A percentile compares a stretch with the other conserved stretches of the same genome.
Conservation (phyloP, 2,113 vertebrate genomes). For the Nothocercus nigrocapillus region DNA sequence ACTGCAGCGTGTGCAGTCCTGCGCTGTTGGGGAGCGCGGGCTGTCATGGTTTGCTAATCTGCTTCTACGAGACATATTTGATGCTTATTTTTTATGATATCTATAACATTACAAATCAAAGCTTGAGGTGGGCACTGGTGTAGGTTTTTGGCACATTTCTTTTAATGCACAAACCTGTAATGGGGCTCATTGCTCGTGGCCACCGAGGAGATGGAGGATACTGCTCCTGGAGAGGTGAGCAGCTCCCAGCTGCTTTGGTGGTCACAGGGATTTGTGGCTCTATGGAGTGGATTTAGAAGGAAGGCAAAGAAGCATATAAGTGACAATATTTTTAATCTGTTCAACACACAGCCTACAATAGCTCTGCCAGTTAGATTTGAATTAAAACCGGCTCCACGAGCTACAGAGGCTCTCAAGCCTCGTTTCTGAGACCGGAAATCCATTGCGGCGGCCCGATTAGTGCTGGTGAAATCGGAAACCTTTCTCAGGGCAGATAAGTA, state of each 20-base stretch:
- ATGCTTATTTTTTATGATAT: not conserved
- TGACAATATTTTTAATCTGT: not conserved
- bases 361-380: constrained; percentile 34
- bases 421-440: constrained; percentile 23
- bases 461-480: constrained; percentile 67
- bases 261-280: constrained; percentile 1
- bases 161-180: not conserved
- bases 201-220: not conserved
- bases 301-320: not conserved
- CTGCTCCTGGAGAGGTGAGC: not conserved
- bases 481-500: constrained; percentile 51
- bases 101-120: not conserved
- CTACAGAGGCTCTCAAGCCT: constrained; percentile 31
- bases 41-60: not conserved
- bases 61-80: not conserved
- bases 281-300: constrained; percentile 12
- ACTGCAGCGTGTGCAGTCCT: fast-evolving
- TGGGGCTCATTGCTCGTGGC: not conserved
- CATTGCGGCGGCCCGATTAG: constrained; percentile 61
- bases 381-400: constrained; percentile 35
- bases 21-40: fast-evolving
- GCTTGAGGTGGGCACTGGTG: not conserved
- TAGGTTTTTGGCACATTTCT: not conserved
- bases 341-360: constrained; percentile 3
- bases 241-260: not conserved